Percentiles rank a stretch among this genome's conserved stretches.
phyloP scores from a whole-genome alignment of 2,113 vertebrate species.

The Cricetomys ansorgei region DNA sequence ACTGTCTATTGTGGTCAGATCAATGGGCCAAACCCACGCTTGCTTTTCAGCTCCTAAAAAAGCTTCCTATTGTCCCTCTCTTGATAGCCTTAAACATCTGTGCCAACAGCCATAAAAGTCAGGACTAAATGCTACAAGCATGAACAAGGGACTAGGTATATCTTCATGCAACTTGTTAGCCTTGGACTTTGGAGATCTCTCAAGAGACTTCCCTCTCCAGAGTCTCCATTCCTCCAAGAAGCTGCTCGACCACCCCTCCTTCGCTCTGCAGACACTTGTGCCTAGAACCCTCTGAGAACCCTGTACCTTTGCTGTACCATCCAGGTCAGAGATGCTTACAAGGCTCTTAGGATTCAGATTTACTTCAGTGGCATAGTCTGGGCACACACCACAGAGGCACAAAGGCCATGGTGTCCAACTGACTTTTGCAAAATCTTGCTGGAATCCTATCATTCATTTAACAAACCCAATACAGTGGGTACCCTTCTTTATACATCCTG shows the following conservation, averaged over 20 bases:
- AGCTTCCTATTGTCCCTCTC: background rate
- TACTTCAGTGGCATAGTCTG: background rate
- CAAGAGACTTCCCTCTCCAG: background rate
- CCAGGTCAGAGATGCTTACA: background rate
- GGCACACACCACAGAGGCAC: background rate
- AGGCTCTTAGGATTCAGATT: background rate
- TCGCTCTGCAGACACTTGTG: background rate
- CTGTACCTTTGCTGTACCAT: background rate
- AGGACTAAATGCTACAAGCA: background rate
- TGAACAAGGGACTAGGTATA: background rate
- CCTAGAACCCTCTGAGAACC: background rate
- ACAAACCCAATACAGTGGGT: background rate
- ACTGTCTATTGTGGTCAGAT: constrained; percentile 8
- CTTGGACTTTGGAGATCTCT: background rate
- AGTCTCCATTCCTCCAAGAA: background rate
- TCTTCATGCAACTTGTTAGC: fast-evolving
- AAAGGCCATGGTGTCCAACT: background rate
- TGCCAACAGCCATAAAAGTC: background rate
- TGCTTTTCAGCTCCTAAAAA: constrained; percentile 51
- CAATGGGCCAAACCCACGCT: constrained; percentile 58
- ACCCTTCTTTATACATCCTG: background rate
- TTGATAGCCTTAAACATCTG: constrained; percentile 22
- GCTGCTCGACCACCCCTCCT: background rate
- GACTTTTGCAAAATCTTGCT: background rate
- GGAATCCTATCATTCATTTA: background rate